Percentiles rank a stretch among this genome's conserved stretches.
These are phyloP conservation scores for Oryzias javanicus DNA, from an alignment of 2,113 vertebrate species.

Conservation along the genomic window DNA sequence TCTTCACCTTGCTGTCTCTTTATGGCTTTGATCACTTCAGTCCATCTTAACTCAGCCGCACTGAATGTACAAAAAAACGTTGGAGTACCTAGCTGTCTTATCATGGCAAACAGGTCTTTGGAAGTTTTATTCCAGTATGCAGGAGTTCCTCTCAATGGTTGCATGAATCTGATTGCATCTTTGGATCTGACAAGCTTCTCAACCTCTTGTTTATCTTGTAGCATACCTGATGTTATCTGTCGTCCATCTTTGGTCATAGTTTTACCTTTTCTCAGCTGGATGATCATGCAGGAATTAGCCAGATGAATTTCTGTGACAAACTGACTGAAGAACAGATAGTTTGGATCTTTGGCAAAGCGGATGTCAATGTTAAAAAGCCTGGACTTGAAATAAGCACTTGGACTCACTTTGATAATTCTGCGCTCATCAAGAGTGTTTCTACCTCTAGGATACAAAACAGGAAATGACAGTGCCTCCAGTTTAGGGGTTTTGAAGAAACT, in stretches of 20 bases:
- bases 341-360: background rate
- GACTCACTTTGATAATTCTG: background rate
- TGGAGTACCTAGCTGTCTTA: background rate
- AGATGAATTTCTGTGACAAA: background rate
- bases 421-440: background rate
- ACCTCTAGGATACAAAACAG: background rate
- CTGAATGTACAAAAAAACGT: background rate
- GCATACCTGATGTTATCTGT: background rate
- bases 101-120: background rate
- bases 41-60: background rate
- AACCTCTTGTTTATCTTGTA: background rate
- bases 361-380: background rate
- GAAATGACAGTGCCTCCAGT: background rate
- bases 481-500: conserved; percentile 2
- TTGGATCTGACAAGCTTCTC: background rate
- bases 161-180: conserved; percentile 1
- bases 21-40: background rate
- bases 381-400: conserved; percentile 4
- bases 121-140: conserved; percentile 4
- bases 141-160: background rate
- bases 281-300: background rate
- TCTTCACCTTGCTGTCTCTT: background rate
- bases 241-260: background rate
- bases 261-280: background rate
- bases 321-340: background rate